A percentile compares a stretch with the other conserved stretches of the same genome.
Evolutionary conservation across 2,888 invertebrate genomes (phyloP).

Genomic region (Trichacis sp.): DNA sequence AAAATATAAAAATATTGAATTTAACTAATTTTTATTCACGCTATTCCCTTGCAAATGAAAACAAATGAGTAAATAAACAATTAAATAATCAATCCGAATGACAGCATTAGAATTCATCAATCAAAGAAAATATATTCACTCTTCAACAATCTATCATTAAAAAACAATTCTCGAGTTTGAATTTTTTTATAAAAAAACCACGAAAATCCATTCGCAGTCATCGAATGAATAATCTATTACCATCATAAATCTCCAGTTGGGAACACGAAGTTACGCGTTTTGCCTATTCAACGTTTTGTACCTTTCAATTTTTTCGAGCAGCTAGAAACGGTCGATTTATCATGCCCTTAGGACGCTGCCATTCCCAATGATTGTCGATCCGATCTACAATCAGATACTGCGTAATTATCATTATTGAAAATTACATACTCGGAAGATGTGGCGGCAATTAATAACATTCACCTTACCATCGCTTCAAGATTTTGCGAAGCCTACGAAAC

Average conservation of each 20-base stretch:
- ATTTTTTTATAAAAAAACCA: no score
- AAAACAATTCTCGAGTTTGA: no score
- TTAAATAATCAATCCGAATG: no score
- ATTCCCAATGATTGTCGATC: not conserved
- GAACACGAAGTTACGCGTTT: not conserved
- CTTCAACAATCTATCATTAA: no score
- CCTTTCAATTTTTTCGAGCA: not conserved
- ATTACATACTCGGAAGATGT: not conserved
- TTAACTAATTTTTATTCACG: no score
- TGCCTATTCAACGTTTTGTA: not conserved
- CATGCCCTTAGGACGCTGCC: not conserved
- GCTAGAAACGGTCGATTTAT: not conserved
- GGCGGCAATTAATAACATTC: not conserved
- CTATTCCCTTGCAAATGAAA: no score
- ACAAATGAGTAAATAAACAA: no score
- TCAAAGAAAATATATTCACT: no score
- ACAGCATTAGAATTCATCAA: no score
- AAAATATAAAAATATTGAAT: no score
- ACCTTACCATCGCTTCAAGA: not conserved
- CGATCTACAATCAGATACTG: not conserved
- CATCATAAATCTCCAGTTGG: not conserved
- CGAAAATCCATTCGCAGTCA: no score
- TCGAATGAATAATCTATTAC: not conserved
- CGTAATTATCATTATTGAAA: slow-evolving; percentile 1
- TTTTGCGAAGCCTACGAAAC: not conserved